Conservation (phyloP, 2,113 vertebrate genomes). For the Carassius carassius region DNA sequence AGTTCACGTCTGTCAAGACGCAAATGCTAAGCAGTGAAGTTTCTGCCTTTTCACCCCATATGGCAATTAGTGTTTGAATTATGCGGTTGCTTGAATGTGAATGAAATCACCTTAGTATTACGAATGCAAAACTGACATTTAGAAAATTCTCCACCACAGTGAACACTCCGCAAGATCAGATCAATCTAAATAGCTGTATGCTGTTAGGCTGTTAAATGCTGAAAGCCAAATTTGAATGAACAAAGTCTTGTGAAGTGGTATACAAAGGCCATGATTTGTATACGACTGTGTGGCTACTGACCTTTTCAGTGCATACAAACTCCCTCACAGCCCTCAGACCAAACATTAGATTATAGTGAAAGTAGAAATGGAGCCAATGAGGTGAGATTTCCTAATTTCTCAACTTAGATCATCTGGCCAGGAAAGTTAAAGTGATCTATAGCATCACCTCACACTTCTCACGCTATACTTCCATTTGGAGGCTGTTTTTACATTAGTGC, state of each 20-base stretch:
- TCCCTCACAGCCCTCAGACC: constrained; percentile 9
- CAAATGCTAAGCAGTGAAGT: neutral
- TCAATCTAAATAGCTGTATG: neutral
- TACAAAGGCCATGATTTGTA: neutral
- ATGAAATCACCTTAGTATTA: neutral
- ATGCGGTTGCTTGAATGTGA: neutral
- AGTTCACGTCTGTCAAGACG: neutral
- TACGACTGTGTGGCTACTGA: neutral
- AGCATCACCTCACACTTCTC: constrained; percentile 29
- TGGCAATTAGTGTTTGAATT: neutral
- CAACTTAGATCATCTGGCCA: constrained; percentile 28
- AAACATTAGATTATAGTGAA: constrained; percentile 22
- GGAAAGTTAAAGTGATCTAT: constrained; percentile 47
- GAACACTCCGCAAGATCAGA: neutral
- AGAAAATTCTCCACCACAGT: neutral
- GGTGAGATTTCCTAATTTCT: constrained; percentile 4
- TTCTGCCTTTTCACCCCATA: neutral
- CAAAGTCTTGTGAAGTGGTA: neutral
- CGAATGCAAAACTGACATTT: constrained; percentile 11
- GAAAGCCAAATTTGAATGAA: neutral
- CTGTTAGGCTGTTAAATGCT: neutral
- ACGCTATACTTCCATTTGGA: constrained; percentile 42
- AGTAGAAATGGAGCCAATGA: constrained; percentile 20
- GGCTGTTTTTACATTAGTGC: constrained; percentile 51
- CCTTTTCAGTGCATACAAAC: constrained; percentile 3